These are phyloP conservation scores for Oopsacas minuta DNA, from an alignment of 37 sponge, comb jelly and placozoan genomes.

Conservation along the genomic window DNA sequence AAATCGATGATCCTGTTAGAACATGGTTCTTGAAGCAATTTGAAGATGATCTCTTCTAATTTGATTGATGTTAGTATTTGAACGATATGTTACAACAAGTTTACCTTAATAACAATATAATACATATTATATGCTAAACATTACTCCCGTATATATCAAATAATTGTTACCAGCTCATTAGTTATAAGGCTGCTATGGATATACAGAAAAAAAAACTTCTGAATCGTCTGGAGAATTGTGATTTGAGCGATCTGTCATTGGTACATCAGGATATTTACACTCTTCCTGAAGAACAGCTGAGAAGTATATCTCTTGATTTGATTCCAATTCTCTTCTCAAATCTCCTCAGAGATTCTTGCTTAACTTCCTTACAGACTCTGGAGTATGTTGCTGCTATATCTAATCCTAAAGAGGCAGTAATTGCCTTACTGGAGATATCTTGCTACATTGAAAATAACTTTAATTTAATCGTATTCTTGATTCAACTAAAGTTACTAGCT, in stretches of 20 bases:
- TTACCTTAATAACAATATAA: too few species aligned
- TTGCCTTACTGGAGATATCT: background rate
- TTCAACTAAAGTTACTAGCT: background rate
- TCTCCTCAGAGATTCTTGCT: background rate
- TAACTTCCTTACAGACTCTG: background rate
- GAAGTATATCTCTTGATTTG: background rate
- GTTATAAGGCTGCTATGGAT: background rate
- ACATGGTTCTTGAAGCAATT: background rate
- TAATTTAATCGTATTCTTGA: background rate
- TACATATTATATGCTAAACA: too few species aligned
- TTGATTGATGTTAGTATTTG: background rate
- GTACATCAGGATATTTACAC: background rate
- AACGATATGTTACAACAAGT: too few species aligned
- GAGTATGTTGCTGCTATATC: background rate
- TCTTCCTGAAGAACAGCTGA: background rate
- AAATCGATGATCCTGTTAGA: background rate
- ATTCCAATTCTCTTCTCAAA: background rate
- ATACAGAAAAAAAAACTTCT: background rate
- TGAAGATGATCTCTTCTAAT: slow-evolving; percentile 3
- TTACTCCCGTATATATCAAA: too few species aligned
- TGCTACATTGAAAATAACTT: background rate
- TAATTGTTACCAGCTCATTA: too few species aligned
- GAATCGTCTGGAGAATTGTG: background rate
- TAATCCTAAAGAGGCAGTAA: background rate
- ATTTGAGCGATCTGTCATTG: background rate